Evolutionary conservation across 2,888 invertebrate species (phyloP).

Genomic region (Lacanobia oleracea): DNA sequence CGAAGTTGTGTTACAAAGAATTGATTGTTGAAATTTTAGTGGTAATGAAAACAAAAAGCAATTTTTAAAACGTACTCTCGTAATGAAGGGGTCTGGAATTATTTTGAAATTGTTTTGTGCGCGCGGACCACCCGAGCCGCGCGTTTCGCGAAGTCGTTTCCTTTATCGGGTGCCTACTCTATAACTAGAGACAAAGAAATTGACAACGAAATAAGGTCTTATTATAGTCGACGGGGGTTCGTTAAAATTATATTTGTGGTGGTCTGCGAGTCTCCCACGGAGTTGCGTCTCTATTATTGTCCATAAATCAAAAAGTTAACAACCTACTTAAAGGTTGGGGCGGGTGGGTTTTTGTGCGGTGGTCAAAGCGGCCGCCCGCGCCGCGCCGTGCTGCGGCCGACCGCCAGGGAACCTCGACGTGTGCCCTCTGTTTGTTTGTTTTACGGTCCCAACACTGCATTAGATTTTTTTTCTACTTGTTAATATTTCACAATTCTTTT

Average conservation of each 20-base stretch:
- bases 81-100: constrained; percentile 67
- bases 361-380: constrained; percentile 87
- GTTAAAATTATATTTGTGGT: constrained; percentile 88
- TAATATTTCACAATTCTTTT: constrained; percentile 85
- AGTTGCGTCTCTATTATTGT: constrained; percentile 90
- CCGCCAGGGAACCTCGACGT: constrained; percentile 80
- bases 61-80: constrained; percentile 58
- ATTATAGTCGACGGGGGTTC: constrained; percentile 87
- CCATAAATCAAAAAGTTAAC: constrained; percentile 91
- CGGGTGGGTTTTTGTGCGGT: constrained; percentile 87
- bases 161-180: constrained; percentile 67
- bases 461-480: constrained; percentile 86
- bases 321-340: constrained; percentile 90
- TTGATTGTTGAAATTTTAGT: constrained; percentile 72
- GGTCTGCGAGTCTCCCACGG: constrained; percentile 88
- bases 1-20: constrained; percentile 70
- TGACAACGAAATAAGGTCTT: constrained; percentile 82
- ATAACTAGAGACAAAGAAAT: constrained; percentile 81
- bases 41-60: constrained; percentile 71
- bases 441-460: constrained; percentile 89
- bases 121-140: constrained; percentile 80
- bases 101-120: constrained; percentile 71
- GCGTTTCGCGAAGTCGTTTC: constrained; percentile 69
- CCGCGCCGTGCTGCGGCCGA: constrained; percentile 67
- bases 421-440: constrained; percentile 88